A percentile compares a stretch with the other conserved stretches of the same genome.
Conservation (phyloP, 2,113 vertebrate genomes). For the Bujurquina vittata region DNA sequence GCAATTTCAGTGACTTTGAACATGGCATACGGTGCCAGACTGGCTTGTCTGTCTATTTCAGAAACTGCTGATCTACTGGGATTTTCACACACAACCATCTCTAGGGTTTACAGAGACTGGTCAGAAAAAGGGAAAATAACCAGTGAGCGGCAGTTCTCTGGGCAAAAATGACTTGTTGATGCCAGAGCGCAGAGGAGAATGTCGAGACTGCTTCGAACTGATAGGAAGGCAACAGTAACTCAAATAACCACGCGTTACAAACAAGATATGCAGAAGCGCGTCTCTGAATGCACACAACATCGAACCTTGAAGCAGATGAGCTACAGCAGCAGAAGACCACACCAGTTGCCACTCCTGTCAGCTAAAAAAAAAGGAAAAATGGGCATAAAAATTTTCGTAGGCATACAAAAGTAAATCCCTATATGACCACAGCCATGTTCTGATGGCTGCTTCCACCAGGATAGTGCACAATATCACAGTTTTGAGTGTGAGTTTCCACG, state of each 20-base stretch:
- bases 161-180: background rate
- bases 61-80: background rate
- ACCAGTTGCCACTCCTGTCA: background rate
- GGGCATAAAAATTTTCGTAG: background rate
- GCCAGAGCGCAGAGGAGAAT: background rate
- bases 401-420: background rate
- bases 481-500: background rate
- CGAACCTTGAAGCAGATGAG: background rate
- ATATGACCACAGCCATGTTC: no score
- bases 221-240: background rate
- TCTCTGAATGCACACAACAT: background rate
- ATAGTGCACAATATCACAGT: no score
- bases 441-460: no score
- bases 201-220: background rate
- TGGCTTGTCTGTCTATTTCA: background rate
- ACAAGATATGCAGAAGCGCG: background rate
- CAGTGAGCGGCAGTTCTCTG: background rate
- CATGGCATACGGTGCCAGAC: background rate
- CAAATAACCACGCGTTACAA: background rate
- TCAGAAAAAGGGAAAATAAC: background rate
- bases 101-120: background rate
- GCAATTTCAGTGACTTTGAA: background rate
- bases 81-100: background rate
- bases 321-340: background rate
- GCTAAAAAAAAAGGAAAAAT: background rate